Evolutionary conservation across 2,888 invertebrate genomes (phyloP).

Genomic region (Adelognathus sp.): DNA sequence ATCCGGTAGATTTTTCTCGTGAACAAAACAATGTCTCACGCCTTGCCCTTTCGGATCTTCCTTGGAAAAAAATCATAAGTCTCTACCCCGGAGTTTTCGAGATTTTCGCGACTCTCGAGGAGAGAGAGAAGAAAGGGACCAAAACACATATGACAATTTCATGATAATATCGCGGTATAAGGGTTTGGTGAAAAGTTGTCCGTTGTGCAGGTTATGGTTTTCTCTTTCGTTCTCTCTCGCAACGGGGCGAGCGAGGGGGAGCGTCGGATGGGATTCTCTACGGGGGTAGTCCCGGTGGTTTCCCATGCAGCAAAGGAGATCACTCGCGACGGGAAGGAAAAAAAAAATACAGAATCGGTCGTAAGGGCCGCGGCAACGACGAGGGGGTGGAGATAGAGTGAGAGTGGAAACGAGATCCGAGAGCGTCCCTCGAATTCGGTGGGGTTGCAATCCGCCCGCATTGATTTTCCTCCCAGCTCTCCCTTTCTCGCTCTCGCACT

Average conservation of each 20-base stretch:
- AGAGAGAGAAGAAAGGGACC: not conserved
- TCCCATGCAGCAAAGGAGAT: constrained; percentile 48
- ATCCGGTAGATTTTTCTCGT: not conserved
- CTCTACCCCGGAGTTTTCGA: not conserved
- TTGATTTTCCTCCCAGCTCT: constrained; percentile 74
- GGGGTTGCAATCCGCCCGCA: constrained; percentile 68
- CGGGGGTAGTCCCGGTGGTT: constrained; percentile 51
- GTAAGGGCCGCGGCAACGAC: constrained; percentile 34
- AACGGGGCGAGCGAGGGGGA: constrained; percentile 54
- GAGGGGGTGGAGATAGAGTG: constrained; percentile 43
- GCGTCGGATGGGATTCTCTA: too few relatives aligned
- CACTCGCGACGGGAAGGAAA: constrained; percentile 23
- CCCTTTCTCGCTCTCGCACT: constrained; percentile 8
- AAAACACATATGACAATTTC: constrained; percentile 25
- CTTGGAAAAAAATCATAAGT: not conserved
- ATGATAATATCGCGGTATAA: constrained; percentile 51
- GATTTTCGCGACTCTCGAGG: not conserved
- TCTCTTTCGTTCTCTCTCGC: constrained; percentile 63
- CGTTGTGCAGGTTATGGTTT: constrained; percentile 79
- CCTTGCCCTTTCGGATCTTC: not conserved
- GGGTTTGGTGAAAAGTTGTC: constrained; percentile 69
- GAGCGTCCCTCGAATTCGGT: constrained; percentile 67
- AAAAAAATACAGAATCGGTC: too few relatives aligned
- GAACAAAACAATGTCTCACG: not conserved
- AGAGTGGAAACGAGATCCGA: constrained; percentile 56